Conservation (phyloP, 2,888 invertebrate species). For the Amblyjoppa proteus region DNA sequence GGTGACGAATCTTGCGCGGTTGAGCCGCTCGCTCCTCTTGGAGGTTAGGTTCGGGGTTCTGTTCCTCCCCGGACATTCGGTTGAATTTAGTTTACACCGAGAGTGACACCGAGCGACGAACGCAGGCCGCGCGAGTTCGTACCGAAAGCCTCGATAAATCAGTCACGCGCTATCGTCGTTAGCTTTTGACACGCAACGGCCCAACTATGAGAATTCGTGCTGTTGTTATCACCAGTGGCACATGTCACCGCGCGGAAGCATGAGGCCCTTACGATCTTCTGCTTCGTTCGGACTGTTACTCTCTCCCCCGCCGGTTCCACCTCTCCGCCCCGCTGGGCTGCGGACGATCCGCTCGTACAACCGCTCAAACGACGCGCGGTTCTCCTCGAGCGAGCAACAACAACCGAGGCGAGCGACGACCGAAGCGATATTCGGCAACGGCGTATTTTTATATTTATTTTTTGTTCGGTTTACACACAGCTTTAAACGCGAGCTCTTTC, state of each 20-base stretch:
- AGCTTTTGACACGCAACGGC: not conserved
- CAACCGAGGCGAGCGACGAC: not conserved
- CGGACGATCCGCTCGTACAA: not conserved
- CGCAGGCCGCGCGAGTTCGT: constrained; percentile 8
- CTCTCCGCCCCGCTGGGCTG: not conserved
- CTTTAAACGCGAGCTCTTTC: not conserved
- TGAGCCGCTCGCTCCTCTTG: constrained; percentile 77
- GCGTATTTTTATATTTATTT: not conserved
- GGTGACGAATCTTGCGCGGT: constrained; percentile 83
- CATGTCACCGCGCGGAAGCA: constrained; percentile 44
- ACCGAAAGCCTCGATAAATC: not conserved
- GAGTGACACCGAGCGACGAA: constrained; percentile 36
- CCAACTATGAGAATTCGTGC: not conserved
- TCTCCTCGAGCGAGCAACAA: not conserved
- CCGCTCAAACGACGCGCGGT: not conserved
- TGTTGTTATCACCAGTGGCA: constrained; percentile 41
- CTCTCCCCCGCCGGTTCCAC: not conserved
- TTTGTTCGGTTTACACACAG: not conserved
- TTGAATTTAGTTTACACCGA: constrained; percentile 66
- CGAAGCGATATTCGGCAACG: not conserved
- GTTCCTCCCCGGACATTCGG: constrained; percentile 82
- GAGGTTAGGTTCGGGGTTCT: constrained; percentile 81
- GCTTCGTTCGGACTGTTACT: not conserved
- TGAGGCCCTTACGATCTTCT: constrained; percentile 15
- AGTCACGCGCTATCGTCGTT: not conserved